Conservation (phyloP, 2,888 invertebrate genomes). For the Drosophila paranaensis region DNA sequence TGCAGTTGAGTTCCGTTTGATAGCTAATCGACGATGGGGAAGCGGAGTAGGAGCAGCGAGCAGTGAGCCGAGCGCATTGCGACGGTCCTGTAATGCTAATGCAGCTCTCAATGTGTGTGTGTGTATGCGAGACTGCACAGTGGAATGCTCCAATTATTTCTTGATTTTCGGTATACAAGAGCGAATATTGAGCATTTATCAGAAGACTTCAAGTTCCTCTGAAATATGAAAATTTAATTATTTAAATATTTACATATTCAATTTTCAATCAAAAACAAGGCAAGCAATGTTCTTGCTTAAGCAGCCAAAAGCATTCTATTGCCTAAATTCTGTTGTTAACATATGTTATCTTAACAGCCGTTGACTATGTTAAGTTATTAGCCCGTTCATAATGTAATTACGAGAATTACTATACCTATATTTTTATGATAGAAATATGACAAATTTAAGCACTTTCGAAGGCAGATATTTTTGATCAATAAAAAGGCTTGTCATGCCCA, state of each 20-base stretch:
- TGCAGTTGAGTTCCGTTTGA: slow-evolving; percentile 39
- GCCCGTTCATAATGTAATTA: too few species aligned
- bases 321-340: neutral
- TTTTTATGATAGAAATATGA: too few species aligned
- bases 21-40: slow-evolving; percentile 44
- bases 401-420: neutral
- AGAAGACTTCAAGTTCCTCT: neutral
- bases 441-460: neutral
- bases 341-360: neutral
- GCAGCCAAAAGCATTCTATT: neutral
- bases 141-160: neutral
- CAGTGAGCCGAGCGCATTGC: slow-evolving; percentile 46
- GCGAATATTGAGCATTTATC: too few species aligned
- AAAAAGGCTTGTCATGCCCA: neutral
- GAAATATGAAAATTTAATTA: neutral
- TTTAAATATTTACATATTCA: neutral
- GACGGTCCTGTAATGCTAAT: slow-evolving; percentile 35
- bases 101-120: slow-evolving; percentile 3
- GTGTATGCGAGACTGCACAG: neutral
- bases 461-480: neutral
- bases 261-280: neutral
- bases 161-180: neutral
- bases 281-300: too few species aligned
- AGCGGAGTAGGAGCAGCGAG: slow-evolving; percentile 15
- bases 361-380: neutral